Conservation (phyloP, 2,797 vertebrate genomes). For the Melanotaenia pygmaea region DNA sequence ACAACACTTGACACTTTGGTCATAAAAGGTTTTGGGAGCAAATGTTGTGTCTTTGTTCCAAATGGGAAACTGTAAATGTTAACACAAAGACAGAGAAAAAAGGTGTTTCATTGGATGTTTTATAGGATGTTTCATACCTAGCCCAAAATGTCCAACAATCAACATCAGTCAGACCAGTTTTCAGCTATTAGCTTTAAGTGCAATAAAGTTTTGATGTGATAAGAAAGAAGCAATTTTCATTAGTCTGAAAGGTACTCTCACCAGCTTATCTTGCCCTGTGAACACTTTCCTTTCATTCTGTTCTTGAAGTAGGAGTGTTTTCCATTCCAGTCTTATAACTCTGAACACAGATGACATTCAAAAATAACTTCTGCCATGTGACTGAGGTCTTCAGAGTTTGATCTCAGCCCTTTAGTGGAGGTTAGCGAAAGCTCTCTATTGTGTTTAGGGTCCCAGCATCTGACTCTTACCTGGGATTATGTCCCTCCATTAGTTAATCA, state of each 20-base stretch:
- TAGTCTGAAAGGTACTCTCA: neutral
- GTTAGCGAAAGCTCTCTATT: constrained; percentile 62
- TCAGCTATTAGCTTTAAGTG: neutral
- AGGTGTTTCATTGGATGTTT: too few species aligned
- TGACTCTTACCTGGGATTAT: constrained; percentile 78
- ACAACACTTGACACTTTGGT: too few species aligned
- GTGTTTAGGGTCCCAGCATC: constrained; percentile 40
- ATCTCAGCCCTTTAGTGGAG: constrained; percentile 54
- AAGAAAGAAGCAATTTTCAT: neutral
- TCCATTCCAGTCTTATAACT: constrained; percentile 13
- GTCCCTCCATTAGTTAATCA: constrained; percentile 83
- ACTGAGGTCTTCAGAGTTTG: constrained; percentile 31
- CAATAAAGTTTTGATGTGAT: too few species aligned
- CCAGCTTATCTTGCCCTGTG: constrained; percentile 2
- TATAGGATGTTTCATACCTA: too few species aligned
- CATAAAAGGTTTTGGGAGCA: too few species aligned
- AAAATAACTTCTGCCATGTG: constrained; percentile 43
- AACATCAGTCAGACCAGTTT: neutral
- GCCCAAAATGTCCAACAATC: too few species aligned
- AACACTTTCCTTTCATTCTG: neutral
- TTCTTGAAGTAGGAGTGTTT: neutral
- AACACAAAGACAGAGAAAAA: too few species aligned
- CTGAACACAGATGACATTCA: constrained; percentile 39
- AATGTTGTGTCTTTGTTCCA: too few species aligned
- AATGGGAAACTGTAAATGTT: too few species aligned